Conservation (phyloP, 2,113 vertebrate species). For the Chloroceryle aenea region DNA sequence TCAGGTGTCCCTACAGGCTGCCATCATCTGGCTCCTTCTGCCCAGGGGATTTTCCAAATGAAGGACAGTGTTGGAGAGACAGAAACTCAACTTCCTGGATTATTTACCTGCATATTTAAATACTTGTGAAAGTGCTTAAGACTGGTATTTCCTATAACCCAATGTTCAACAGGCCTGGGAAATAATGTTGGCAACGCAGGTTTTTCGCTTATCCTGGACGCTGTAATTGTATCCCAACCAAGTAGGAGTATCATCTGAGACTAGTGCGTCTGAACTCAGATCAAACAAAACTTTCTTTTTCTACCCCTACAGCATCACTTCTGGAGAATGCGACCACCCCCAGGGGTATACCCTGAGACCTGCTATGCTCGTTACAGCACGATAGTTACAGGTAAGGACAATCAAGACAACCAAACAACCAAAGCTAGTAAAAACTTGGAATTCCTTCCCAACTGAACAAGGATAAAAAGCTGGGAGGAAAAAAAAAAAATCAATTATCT, state of each 20-base stretch:
- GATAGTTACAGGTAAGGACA: neutral
- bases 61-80: neutral
- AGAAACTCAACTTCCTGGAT: neutral
- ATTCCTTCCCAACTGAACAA: neutral
- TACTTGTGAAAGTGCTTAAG: neutral
- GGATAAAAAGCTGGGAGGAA: neutral
- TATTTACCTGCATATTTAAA: neutral
- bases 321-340: neutral
- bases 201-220: neutral
- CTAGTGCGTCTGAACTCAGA: neutral
- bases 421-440: neutral
- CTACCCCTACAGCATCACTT: neutral
- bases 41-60: neutral
- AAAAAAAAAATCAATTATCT: neutral
- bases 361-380: neutral
- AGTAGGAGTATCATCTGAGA: neutral
- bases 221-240: neutral
- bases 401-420: neutral
- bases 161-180: neutral
- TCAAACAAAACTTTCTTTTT: neutral
- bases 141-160: neutral
- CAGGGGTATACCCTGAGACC: fast-evolving
- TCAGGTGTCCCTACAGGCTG: neutral
- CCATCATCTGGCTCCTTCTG: neutral
- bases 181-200: neutral